Evolutionary conservation across 2,113 vertebrate genomes (phyloP).

Genomic region (Rhynchomys soricoides): DNA sequence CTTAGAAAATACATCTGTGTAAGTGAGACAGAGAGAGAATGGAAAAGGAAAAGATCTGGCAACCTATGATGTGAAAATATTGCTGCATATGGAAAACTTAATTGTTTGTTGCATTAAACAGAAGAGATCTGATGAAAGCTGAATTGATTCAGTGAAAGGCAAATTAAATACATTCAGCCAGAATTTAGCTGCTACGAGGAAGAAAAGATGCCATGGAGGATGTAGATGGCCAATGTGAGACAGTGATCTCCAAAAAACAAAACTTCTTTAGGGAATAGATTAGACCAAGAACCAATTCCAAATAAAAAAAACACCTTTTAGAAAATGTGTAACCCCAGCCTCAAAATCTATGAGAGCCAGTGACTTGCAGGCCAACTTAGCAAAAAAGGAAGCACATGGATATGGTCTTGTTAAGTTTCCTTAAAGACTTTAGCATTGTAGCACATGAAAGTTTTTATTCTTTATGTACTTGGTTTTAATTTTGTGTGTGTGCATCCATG

Average conservation of each 20-base stretch:
- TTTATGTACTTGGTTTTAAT: not conserved
- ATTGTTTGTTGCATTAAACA: constrained; percentile 5
- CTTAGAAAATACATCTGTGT: not conserved
- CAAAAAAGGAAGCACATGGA: not conserved
- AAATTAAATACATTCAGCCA: constrained; percentile 2
- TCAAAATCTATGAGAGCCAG: not conserved
- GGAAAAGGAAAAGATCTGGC: not conserved
- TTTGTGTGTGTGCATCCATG: no score
- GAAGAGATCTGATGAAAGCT: not conserved
- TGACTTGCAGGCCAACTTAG: not conserved
- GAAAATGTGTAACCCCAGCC: constrained; percentile 9
- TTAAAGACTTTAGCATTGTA: not conserved
- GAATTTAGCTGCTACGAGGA: constrained; percentile 22
- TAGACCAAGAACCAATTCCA: not conserved
- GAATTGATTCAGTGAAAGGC: constrained; percentile 1
- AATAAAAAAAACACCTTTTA: not conserved
- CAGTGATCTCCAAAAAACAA: not conserved
- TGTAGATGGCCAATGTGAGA: not conserved
- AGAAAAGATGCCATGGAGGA: not conserved
- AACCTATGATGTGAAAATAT: not conserved
- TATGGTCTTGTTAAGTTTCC: not conserved
- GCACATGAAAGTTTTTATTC: not conserved
- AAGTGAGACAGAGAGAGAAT: not conserved
- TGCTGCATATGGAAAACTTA: not conserved
- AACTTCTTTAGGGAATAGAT: constrained; percentile 19